Percentiles rank a stretch among this genome's conserved stretches.
phyloP scores from a whole-genome alignment of 2,113 vertebrate genomes.

The Tinamus guttatus region DNA sequence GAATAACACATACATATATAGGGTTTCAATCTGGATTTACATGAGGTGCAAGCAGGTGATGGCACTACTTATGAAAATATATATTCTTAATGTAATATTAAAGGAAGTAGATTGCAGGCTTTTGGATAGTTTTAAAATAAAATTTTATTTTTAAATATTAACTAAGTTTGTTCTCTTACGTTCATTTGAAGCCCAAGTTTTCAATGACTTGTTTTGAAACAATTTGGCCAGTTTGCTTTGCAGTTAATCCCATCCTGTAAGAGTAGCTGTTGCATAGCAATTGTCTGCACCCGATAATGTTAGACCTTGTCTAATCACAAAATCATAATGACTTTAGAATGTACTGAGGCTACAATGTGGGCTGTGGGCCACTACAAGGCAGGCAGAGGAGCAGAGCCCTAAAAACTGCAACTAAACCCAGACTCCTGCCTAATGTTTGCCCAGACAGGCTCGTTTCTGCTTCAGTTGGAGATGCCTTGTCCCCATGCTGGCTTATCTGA shows the following conservation, averaged over 20 bases:
- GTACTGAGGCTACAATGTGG: rapidly evolving
- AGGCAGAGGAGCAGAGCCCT: rapidly evolving
- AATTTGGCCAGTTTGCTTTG: background rate
- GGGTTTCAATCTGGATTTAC: background rate
- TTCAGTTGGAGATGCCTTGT: background rate
- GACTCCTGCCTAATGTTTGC: background rate
- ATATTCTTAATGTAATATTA: background rate
- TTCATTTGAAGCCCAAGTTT: background rate
- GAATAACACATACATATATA: background rate
- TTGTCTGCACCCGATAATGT: background rate
- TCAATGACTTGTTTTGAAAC: background rate
- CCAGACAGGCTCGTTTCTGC: background rate
- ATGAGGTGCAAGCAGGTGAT: background rate
- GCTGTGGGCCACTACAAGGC: background rate
- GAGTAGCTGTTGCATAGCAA: rapidly evolving
- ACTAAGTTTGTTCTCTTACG: background rate
- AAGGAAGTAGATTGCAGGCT: background rate
- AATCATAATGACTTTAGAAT: background rate
- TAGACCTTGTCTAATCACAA: background rate
- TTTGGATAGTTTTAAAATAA: background rate
- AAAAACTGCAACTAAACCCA: rapidly evolving
- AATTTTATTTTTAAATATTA: slow-evolving; percentile 11
- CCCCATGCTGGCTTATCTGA: background rate
- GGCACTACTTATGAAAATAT: background rate
- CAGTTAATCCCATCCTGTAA: background rate